A percentile compares a stretch with the other conserved stretches of the same genome.
Conservation (phyloP, 92 coral and sea anemone genomes). For the Parazoanthus atlanticus region DNA sequence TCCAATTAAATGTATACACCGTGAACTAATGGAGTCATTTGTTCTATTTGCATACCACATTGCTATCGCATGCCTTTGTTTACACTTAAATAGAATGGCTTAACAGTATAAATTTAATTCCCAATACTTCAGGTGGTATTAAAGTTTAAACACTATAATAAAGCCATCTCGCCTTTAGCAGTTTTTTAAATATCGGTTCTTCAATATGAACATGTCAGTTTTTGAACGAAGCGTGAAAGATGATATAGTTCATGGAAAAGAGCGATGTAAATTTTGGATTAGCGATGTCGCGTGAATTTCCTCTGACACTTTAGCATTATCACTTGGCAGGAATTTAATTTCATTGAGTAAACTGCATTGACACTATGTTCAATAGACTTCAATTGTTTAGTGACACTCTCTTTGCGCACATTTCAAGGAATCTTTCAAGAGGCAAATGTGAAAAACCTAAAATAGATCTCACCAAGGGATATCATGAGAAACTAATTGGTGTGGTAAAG, state of each 20-base stretch:
- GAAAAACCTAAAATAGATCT: neutral
- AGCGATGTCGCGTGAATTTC: conserved; percentile 50
- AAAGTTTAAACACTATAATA: conserved; percentile 43
- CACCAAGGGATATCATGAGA: neutral
- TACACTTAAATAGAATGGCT: conserved; percentile 73
- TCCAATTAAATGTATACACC: conserved; percentile 68
- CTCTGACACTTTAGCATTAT: conserved; percentile 53
- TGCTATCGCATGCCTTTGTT: conserved; percentile 83
- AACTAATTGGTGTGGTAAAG: neutral
- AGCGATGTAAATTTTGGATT: neutral
- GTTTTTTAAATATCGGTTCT: neutral
- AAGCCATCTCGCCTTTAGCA: neutral
- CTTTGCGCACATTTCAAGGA: conserved; percentile 11
- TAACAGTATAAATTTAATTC: conserved; percentile 84
- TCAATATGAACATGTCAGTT: conserved; percentile 1
- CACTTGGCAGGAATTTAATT: conserved; percentile 70
- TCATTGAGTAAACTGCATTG: conserved; percentile 68
- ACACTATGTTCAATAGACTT: conserved; percentile 51
- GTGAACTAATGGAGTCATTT: conserved; percentile 63
- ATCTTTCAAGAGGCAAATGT: conserved; percentile 46
- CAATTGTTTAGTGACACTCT: conserved; percentile 55
- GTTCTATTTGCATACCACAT: conserved; percentile 79
- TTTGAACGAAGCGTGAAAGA: neutral
- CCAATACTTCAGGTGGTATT: conserved; percentile 76
- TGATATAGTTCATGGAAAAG: neutral